Evolutionary conservation across 2,113 vertebrate species (phyloP), one percentile per base, ranked within the genome.

Genomic region (Alethe diademata): DNA sequence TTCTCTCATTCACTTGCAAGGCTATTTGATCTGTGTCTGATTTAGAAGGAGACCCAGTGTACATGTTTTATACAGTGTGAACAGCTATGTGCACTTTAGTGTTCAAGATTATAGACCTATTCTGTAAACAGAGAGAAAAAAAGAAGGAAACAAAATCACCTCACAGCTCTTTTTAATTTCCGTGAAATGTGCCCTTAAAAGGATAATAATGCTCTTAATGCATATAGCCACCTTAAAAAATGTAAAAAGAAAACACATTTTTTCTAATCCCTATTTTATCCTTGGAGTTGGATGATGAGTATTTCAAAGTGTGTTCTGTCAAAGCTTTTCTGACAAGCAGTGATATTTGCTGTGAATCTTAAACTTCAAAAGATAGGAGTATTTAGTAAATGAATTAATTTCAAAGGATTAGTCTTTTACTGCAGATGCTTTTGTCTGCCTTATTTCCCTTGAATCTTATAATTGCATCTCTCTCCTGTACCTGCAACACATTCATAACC

Each of bases 381-480:
- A 51, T 64, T 84, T 89, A 87, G 70, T 74, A 88, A 86, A 86
- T 80, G 53, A 96, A 88, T 93, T 96, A 0, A 74, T 93, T 94
- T 92, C 78, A 83, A 61, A 91, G 40, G 72, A 84, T 58, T 90
- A 73, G 70, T 50, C 66, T 78, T 88, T 22, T 78, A 86, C 45
- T 81, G 65, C 50, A 92, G 65, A 73, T 80, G 33, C 50, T 80
- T 94, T 89, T 47, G 33, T 61, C 73, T 91, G 38, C 69, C 8
- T 93, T 95, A 61, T 79, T 96, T 92, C 70, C 31, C 64, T 94
- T 83, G 69, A 95, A 79, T 92, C 84, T 96, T 76, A 65, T 92
- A 95, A 88, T 94, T 92, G 72, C 50, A 47, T 67, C 69, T 95
- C 62, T 53, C 38, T 92, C 15, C 65, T 74, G 14, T 87, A 93